Base-by-base conservation (phyloP, 2,797 vertebrate species). In the Morelia viridis region DNA sequence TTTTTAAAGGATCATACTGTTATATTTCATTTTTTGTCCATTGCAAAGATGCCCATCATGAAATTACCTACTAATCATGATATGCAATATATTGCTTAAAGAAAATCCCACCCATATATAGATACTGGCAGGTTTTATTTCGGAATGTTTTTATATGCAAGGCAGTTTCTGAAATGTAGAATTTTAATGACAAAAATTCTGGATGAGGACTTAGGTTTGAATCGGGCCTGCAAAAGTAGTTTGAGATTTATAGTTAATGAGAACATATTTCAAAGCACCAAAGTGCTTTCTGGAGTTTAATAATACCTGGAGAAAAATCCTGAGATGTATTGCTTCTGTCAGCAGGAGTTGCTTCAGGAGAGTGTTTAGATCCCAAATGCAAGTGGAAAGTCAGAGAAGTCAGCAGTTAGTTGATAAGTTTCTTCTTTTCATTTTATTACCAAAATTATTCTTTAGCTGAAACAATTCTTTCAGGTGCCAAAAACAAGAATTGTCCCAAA, bases 241-340 rank as follows among this genome's bases (percentile, higher is more conserved):
- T 95, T 94, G 96, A 97, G 95, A 95, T 95, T 96, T 97, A 96
- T 94, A 95, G 93, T 87, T 95, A 96, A 96, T 92, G 94, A 95
- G 94, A 93, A 95, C 13, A 50, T 80, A 93, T 96, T 96, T 96
- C 94, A 95, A 96, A 96, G 92, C 28, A 87, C 93, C 53, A 95
- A 94, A 95, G 85, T 87, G 93, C 80, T 92, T 95, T 93, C 91
- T 94, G 80, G 57, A 94, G 88, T 89, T 96, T 94, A 94, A 93
- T 94, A 95, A 95, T 83, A 35, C 89, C 95, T 15, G 93, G 91
- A 95, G 94, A 53, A 68, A 93, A 92, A 92, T 12, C 91, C 64
- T 80, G 56, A 95, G 94, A 91, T n/a, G 89, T 0, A 6, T 85
- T 94, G 85, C 85, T 96, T 92, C 94, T 17, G 0, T 12, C 5